Evolutionary conservation across 2,113 vertebrate genomes (phyloP).

Genomic region (Scortum barcoo): DNA sequence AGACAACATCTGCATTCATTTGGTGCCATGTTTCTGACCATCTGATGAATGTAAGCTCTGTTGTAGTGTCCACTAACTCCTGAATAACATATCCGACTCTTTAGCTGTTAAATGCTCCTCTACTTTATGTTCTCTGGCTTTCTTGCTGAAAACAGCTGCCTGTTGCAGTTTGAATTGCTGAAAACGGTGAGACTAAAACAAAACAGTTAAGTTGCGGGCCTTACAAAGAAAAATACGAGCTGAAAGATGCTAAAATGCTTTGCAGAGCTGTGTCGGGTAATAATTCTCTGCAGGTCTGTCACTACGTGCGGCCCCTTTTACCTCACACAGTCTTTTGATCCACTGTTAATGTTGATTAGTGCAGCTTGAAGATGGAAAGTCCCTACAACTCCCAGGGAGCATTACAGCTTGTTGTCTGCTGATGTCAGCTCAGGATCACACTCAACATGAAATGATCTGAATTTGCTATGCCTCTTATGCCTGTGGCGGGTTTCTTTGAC

Average conservation of each 20-base stretch:
- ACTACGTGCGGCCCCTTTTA: not conserved
- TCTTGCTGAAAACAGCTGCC: too few relatives aligned
- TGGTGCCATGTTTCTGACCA: too few relatives aligned
- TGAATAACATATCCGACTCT: not conserved
- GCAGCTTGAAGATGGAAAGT: not conserved
- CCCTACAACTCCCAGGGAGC: not conserved
- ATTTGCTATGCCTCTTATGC: not conserved
- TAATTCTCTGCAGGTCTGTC: not conserved
- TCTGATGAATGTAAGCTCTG: too few relatives aligned
- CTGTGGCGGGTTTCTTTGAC: not conserved
- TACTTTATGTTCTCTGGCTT: not conserved
- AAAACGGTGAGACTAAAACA: not conserved
- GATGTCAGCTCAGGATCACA: too few relatives aligned
- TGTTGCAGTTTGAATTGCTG: not conserved
- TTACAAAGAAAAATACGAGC: not conserved
- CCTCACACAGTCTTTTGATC: not conserved
- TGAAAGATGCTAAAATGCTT: too few relatives aligned
- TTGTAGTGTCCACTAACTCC: too few relatives aligned
- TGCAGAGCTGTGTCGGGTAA: too few relatives aligned
- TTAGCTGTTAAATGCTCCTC: not conserved
- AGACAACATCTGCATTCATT: too few relatives aligned
- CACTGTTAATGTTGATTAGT: not conserved
- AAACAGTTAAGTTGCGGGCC: not conserved
- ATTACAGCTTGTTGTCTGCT: not conserved
- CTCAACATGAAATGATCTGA: too few relatives aligned